Base-by-base conservation (phyloP, 1,140 invertebrate genomes). In the Drosophila sechellia region DNA sequence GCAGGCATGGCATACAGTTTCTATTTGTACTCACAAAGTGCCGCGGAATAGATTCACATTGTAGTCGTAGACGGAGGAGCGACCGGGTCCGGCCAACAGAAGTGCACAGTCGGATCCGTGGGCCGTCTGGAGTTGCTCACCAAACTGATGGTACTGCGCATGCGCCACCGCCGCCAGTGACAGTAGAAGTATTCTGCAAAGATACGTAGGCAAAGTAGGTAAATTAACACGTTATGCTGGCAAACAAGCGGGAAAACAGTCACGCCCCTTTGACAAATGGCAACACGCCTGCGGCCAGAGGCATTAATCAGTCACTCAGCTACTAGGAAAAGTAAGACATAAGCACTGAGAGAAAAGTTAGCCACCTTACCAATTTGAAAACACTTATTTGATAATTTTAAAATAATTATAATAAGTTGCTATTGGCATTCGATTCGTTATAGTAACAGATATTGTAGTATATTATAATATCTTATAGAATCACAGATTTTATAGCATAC, bases 51-150 rank as follows among this genome's bases (percentile, higher is more conserved):
- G 93, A 93, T 97, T 97, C 58, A 96, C 94, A 77, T 95, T 96
- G 90, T 97, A 97, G 92, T 97, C 96, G 81, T 96, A 97, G 31
- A 95, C 94, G 65, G 95, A 96, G 61, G 95, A 95, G 73, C 96
- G 94, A 61, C 95, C 96, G 0, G 95, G 95, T 15, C 95, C 95
- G 58, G 95, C 94, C 45, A 97, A 91, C 69, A 96, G 93, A 20
- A 97, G 93, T 6, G 96, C 96, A 91, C 96, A 97, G 72, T 97
- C 96, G 11, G 77, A 76, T 27, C 90, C 91, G 64, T 87, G 85
- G 43, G 85, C 50, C 31, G 90, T 84, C 50, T 91, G 89, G 6
- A 90, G 55, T n/a, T 86, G 87, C 15, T 86, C 72, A 37, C 84
- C 85, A 59, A 92, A 91, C 45, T 86, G 81, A 72, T 91, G 87